These are phyloP conservation scores for Trachelus stipa DNA, from an alignment of 2,888 invertebrate genomes.

Conservation along the genomic window DNA sequence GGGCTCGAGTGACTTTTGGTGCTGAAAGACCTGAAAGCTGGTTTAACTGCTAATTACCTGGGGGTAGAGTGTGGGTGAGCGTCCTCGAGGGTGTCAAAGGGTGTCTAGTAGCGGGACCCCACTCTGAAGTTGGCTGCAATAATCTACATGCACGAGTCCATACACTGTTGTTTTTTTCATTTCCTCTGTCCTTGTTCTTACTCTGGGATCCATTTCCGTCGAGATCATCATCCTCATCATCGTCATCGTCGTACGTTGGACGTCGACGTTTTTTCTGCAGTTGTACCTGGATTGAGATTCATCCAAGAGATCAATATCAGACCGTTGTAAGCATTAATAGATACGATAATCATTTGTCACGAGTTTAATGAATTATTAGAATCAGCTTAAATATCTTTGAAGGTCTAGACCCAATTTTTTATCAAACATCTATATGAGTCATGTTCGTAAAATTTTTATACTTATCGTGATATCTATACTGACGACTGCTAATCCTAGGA, in stretches of 20 bases:
- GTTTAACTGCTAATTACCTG: slow-evolving; percentile 41
- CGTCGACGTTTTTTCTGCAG: slow-evolving; percentile 41
- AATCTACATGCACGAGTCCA: slow-evolving; percentile 69
- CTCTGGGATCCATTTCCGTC: slow-evolving; percentile 10
- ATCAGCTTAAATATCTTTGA: neutral
- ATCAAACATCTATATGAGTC: neutral
- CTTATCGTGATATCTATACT: slow-evolving; percentile 33
- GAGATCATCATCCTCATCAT: slow-evolving; percentile 50
- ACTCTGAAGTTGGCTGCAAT: slow-evolving; percentile 77
- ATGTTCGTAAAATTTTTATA: neutral
- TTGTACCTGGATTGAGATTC: slow-evolving; percentile 42
- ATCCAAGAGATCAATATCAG: neutral
- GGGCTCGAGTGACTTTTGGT: neutral
- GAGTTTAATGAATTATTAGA: neutral
- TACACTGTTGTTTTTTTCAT: slow-evolving; percentile 26
- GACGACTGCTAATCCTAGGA: slow-evolving; percentile 66
- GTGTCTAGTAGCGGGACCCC: slow-evolving; percentile 73
- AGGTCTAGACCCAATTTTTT: too few relatives aligned
- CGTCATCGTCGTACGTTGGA: slow-evolving; percentile 48
- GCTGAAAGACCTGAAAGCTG: neutral
- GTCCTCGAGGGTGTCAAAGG: slow-evolving; percentile 60
- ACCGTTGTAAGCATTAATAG: neutral
- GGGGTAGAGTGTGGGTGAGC: slow-evolving; percentile 48
- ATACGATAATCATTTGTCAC: neutral
- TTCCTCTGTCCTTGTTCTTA: slow-evolving; percentile 27